A percentile compares a stretch with the other conserved stretches of the same genome.
phyloP scores from a whole-genome alignment of 2,888 invertebrate genomes.

The Carabus problematicus region DNA sequence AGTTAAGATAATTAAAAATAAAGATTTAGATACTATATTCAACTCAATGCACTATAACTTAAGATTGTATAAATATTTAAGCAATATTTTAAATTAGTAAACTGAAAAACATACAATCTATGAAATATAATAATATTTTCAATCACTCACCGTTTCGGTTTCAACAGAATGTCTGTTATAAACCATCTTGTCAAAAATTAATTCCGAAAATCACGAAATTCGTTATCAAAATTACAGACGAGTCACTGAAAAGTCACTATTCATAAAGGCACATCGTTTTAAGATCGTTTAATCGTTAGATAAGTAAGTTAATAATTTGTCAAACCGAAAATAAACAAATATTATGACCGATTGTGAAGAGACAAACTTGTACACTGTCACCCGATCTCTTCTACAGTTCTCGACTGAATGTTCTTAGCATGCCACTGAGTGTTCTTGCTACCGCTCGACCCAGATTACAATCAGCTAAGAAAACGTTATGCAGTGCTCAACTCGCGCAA shows the following conservation, averaged over 20 bases:
- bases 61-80: no score
- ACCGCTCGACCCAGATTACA: conserved; percentile 32
- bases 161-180: conserved; percentile 28
- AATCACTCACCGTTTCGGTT: conserved; percentile 25
- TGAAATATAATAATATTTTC: background rate
- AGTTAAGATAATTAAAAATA: no score
- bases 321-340: no score
- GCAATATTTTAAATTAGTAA: no score
- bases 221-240: no score
- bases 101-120: background rate
- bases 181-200: conserved; percentile 24
- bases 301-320: no score
- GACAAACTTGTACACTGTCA: background rate
- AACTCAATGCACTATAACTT: no score
- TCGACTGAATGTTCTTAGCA: conserved; percentile 36
- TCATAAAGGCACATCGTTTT: background rate
- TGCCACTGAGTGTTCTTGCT: conserved; percentile 10
- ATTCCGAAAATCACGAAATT: conserved; percentile 11
- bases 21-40: no score
- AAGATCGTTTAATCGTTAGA: no score
- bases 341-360: no score
- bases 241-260: conserved; percentile 3
- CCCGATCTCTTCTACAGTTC: conserved; percentile 15
- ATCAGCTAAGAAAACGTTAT: conserved; percentile 14
- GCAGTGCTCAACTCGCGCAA: background rate